Evolutionary conservation across 1,140 invertebrate genomes (phyloP).

Genomic region (Mya arenaria): DNA sequence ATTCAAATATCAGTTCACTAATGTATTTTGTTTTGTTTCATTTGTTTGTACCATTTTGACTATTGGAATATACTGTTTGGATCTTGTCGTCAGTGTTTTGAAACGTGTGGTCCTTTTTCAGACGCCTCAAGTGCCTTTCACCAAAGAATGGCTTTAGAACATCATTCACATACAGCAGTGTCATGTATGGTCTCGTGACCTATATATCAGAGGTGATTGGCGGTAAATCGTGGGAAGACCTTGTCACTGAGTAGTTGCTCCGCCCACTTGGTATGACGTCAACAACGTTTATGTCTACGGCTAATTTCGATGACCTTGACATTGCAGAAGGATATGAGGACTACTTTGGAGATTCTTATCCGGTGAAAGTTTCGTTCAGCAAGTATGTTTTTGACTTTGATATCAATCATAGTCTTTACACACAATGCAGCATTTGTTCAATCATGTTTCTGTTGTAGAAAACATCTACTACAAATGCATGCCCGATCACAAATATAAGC

Average conservation of each 20-base stretch:
- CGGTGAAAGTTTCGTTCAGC: slow-evolving; percentile 61
- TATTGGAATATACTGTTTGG: too few relatives aligned
- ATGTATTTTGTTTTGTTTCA: too few relatives aligned
- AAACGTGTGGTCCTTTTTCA: too few relatives aligned
- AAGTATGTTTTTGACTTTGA: too few relatives aligned
- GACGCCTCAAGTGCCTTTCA: slow-evolving; percentile 62
- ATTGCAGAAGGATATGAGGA: slow-evolving; percentile 59
- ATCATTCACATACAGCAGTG: slow-evolving; percentile 69
- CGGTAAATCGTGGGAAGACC: slow-evolving; percentile 66
- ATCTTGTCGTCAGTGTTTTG: too few relatives aligned
- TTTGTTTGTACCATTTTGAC: too few relatives aligned
- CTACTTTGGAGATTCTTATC: slow-evolving; percentile 37
- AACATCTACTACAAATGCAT: too few relatives aligned
- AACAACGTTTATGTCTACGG: slow-evolving; percentile 64
- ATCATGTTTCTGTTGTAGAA: too few relatives aligned
- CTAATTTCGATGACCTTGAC: slow-evolving; percentile 40
- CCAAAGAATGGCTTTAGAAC: slow-evolving; percentile 62
- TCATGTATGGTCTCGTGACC: slow-evolving; percentile 73
- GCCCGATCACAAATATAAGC: too few relatives aligned
- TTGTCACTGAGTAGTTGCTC: slow-evolving; percentile 61
- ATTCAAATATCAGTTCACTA: too few relatives aligned
- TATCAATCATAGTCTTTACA: too few relatives aligned
- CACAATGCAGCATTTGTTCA: too few relatives aligned
- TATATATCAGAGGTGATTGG: slow-evolving; percentile 65
- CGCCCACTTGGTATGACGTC: slow-evolving; percentile 69